Evolutionary conservation across 2,888 invertebrate species (phyloP).

Genomic region (Biston betularia): DNA sequence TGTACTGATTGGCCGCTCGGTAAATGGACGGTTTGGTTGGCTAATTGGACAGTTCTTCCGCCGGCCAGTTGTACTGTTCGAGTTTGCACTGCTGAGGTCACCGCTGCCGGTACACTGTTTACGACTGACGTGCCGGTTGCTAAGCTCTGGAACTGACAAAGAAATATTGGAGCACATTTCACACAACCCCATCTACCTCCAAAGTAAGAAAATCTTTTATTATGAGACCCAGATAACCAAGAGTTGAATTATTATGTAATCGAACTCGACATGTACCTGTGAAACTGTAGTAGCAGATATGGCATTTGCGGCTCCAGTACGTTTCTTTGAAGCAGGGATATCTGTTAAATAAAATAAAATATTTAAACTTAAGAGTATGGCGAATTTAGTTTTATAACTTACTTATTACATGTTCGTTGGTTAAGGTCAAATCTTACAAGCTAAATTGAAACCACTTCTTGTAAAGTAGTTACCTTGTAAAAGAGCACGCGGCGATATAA

Average conservation of each 20-base stretch:
- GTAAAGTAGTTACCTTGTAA: slow-evolving; percentile 71
- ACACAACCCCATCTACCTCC: no score
- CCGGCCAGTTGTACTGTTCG: slow-evolving; percentile 73
- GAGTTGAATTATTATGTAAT: no score
- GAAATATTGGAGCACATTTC: no score
- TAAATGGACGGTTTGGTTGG: slow-evolving; percentile 68
- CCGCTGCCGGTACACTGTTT: slow-evolving; percentile 61
- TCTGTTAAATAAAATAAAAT: slow-evolving; percentile 44
- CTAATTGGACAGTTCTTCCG: slow-evolving; percentile 73
- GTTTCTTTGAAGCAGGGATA: slow-evolving; percentile 64
- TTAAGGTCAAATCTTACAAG: no score
- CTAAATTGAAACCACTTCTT: no score
- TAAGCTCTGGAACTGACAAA: slow-evolving; percentile 58
- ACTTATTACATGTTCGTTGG: no score
- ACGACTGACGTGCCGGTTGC: slow-evolving; percentile 62
- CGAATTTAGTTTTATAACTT: no score
- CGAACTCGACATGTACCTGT: slow-evolving; percentile 62
- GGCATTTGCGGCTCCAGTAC: slow-evolving; percentile 56
- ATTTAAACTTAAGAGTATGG: no score
- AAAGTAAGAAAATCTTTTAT: not conserved
- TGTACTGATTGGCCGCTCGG: slow-evolving; percentile 65
- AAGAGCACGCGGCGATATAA: slow-evolving; percentile 81
- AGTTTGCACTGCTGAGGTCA: slow-evolving; percentile 60
- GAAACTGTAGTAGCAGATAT: slow-evolving; percentile 64
- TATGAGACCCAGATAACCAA: no score